Evolutionary conservation across 2,113 vertebrate species (phyloP).

Genomic region (Ploceus nigricollis): DNA sequence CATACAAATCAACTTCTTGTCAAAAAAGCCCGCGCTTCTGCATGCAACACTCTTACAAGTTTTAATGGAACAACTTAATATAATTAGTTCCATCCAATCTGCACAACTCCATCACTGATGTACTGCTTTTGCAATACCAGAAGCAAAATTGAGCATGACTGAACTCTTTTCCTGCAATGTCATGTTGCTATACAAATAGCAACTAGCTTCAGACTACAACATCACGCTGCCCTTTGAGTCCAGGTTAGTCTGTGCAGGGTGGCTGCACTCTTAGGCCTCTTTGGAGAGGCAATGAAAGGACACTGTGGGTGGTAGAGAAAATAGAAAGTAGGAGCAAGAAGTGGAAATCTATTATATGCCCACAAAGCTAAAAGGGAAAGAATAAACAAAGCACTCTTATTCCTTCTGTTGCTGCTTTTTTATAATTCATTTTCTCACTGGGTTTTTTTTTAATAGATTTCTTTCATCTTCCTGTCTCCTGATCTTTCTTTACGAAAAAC

Average conservation of each 20-base stretch:
- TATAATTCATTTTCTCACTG: neutral
- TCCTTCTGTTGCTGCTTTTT: neutral
- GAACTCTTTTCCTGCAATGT: conserved; percentile 16
- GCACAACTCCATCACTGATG: neutral
- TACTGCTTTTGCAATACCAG: conserved; percentile 1
- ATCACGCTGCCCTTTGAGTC: neutral
- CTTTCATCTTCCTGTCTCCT: conserved; percentile 24
- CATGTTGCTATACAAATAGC: neutral
- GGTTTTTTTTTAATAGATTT: neutral
- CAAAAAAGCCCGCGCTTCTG: neutral
- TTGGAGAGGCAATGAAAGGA: conserved; percentile 13
- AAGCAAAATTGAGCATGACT: conserved; percentile 25
- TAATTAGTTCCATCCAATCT: neutral
- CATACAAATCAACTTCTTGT: neutral
- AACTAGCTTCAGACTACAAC: neutral
- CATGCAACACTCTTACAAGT: neutral
- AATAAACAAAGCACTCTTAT: conserved; percentile 40
- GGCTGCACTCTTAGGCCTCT: neutral
- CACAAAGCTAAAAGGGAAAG: conserved; percentile 38
- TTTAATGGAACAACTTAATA: neutral
- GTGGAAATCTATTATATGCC: conserved; percentile 24
- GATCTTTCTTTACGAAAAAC: neutral
- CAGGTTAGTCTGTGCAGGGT: conserved; percentile 6
- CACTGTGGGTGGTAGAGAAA: conserved; percentile 41
- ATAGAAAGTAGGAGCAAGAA: conserved; percentile 38